Evolutionary conservation across 2,888 invertebrate species (phyloP).

Genomic region (Drosophila nr. perissopoda): DNA sequence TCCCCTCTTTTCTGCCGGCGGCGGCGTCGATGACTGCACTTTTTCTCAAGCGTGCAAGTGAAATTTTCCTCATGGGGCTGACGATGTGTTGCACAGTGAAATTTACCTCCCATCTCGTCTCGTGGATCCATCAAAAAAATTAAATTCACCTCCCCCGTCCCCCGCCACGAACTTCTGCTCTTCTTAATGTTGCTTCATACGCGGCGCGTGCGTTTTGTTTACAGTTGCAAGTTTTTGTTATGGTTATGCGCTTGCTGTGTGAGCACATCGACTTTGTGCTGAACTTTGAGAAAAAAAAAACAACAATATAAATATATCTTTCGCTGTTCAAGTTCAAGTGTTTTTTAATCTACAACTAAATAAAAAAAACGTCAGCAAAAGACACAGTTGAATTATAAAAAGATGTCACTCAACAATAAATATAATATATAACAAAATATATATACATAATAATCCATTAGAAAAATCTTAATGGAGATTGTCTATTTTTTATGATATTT

Average conservation of each 20-base stretch:
- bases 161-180: background rate
- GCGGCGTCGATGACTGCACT: constrained; percentile 51
- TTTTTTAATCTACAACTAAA: too few species aligned
- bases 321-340: too few species aligned
- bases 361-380: background rate
- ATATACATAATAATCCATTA: background rate
- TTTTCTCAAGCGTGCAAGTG: constrained; percentile 78
- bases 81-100: constrained; percentile 59
- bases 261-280: background rate
- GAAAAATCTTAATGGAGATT: background rate
- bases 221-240: constrained; percentile 58
- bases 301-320: background rate
- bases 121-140: constrained; percentile 14
- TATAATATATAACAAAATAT: background rate
- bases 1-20: background rate
- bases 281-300: background rate
- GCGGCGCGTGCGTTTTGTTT: constrained; percentile 63
- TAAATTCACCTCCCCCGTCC: background rate
- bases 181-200: constrained; percentile 23
- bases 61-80: constrained; percentile 76
- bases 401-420: too few species aligned
- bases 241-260: constrained; percentile 31
- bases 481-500: too few species aligned
- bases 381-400: too few species aligned
- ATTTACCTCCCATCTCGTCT: constrained; percentile 65